Base-by-base conservation (phyloP, 2,113 vertebrate species). In the Lucifuga dentata region DNA sequence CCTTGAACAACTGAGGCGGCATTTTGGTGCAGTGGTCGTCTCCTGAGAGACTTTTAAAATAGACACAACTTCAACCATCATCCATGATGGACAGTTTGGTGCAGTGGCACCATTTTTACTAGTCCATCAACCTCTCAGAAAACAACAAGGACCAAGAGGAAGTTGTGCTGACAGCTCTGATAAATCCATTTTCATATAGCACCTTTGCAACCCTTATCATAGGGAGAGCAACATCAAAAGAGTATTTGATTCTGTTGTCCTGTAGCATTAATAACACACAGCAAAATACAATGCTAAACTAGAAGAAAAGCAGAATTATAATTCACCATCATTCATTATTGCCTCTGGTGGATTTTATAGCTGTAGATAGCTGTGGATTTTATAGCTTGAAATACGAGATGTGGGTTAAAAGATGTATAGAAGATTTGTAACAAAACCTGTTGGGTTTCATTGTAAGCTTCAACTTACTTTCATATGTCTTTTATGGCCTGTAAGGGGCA, bases 1-100 rank as follows among this genome's bases (percentile, higher is more conserved):
- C 80, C 84, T 94, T 51, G 83, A 94, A 40, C 90, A 94, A 73
- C 87, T 94, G 51, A 90, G 88, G 53, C 88, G 85, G 68, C 61
- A 91, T 67, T 93, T 94, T 53, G 91, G 91, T 41, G 78, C 89
- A 36, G 75, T 84, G 79, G 85, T 91, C 29, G 19, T 73, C 50
- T 62, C 79, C 53, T 93, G 87, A 80, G 62, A 50, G 16, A 16
- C 36, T 40, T 10, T 19, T 2, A 38, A 15, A n/a, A 45, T 40
- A 26, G 20, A 43, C n/a, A 63, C 3, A 2, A 1, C 40, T 48
- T 66, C 26, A 44, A n/a, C 21, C 13, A 12, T 40, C n/a, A 1
- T 4, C 7, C 1, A 8, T 39, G 41, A 15, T 32, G 23, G 33
- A 65, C 41, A 20, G 3, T 9, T n/a, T 56, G 17, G 21, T n/a